Percentiles rank a stretch among this genome's conserved stretches.
phyloP scores from a whole-genome alignment of 2,113 vertebrate species.

The Plecotus auritus region DNA sequence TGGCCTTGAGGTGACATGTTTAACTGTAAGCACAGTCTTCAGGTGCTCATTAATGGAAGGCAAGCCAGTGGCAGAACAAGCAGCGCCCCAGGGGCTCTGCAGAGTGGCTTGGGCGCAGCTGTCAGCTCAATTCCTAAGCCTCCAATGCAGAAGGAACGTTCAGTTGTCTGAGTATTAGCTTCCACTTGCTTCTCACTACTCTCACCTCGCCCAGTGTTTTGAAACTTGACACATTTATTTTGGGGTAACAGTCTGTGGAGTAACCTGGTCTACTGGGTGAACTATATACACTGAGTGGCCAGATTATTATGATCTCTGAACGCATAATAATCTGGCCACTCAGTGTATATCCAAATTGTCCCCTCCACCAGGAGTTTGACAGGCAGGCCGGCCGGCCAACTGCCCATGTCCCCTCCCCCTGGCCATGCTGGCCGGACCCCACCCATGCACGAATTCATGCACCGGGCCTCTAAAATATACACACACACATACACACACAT shows the following conservation, averaged over 20 bases:
- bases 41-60: neutral
- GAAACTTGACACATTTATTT: neutral
- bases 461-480: too few relatives aligned
- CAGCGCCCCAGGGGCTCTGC: fast-evolving
- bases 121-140: neutral
- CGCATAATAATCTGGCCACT: too few relatives aligned
- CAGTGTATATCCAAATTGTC: too few relatives aligned
- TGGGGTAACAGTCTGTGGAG: neutral
- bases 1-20: neutral
- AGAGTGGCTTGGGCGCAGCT: neutral
- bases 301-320: too few relatives aligned
- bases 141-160: neutral
- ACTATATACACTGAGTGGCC: neutral
- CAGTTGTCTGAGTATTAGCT: neutral
- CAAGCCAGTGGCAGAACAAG: neutral
- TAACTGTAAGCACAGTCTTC: neutral
- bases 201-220: neutral
- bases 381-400: too few relatives aligned
- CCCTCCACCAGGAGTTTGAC: too few relatives aligned
- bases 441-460: too few relatives aligned
- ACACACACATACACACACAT: too few relatives aligned
- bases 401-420: too few relatives aligned
- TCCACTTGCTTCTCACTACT: neutral
- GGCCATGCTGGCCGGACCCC: too few relatives aligned
- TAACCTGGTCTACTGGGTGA: neutral